phyloP scores from a whole-genome alignment of 1,140 invertebrate species.

The Macrocentrus cingulum region DNA sequence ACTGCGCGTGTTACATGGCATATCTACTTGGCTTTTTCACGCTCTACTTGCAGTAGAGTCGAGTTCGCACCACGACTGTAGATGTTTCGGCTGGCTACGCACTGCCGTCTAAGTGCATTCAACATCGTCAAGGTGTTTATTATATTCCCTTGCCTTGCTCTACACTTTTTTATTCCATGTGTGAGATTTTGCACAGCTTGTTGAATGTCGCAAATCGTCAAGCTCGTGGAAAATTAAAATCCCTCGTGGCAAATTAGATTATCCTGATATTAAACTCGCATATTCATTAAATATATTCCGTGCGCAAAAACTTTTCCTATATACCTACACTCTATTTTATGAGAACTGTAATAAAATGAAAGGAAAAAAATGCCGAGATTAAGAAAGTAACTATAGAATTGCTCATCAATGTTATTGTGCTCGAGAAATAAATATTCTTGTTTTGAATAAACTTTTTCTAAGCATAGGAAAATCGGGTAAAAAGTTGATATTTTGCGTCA shows the following conservation, averaged over 20 bases:
- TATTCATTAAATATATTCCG: too few species aligned
- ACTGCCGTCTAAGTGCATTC: not conserved
- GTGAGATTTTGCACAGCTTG: not conserved
- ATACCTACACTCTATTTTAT: too few species aligned
- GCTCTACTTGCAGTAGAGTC: slow-evolving; percentile 39
- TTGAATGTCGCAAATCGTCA: not conserved
- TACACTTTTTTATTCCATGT: not conserved
- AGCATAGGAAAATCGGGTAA: too few species aligned
- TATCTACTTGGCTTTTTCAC: slow-evolving; percentile 40
- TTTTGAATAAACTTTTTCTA: too few species aligned
- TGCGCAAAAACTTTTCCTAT: too few species aligned
- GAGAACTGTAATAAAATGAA: too few species aligned
- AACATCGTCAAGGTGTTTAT: not conserved
- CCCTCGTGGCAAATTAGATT: not conserved
- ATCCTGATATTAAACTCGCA: too few species aligned
- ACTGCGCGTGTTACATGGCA: slow-evolving; percentile 30
- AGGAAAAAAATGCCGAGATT: too few species aligned
- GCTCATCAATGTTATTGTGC: too few species aligned
- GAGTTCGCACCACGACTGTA: slow-evolving; percentile 24
- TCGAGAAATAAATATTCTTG: too few species aligned
- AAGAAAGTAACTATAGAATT: too few species aligned
- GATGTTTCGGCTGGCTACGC: slow-evolving; percentile 5
- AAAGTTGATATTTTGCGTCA: too few species aligned
- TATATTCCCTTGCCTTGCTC: not conserved
- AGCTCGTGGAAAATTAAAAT: not conserved